Base-by-base conservation (phyloP, 2,888 invertebrate genomes). In the Bimastos eiseni region DNA sequence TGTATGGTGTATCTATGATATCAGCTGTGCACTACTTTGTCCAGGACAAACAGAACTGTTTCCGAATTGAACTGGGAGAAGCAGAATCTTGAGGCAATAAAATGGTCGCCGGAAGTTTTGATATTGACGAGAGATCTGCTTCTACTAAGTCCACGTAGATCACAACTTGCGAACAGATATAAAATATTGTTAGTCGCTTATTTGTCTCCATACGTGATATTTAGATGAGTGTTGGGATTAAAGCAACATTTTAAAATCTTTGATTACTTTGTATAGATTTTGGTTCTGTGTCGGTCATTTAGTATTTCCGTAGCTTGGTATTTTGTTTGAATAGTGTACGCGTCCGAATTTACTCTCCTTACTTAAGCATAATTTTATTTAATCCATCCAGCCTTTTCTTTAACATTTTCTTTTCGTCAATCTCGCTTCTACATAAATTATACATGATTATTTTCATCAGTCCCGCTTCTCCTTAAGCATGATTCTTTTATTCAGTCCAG, bases 91-190 rank as follows among this genome's bases (percentile, higher is more conserved):
- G 11, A 8, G 70, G n/a, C 30, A 70, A 70, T n/a, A 70, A 70
- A 70, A 70, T 70, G 70, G 70, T 70, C 70, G 70, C 70, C 70
- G 70, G 70, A 70, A 70, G 70, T 70, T 70, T 70, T 70, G n/a
- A 30, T 70, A 70, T 70, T n/a, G n/a, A 70, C 17, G n/a, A n/a
- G 30, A 70, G 70, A 70, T n/a, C n/a, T n/a, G n/a, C 30, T n/a
- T n/a, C 30, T 70, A 1, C 13, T 70, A 30, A 70, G 70, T 70
- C 70, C 70, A 70, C 70, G 70, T 70, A 70, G 70, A 70, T n/a
- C 30, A 70, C n/a, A 70, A 70, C 70, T n/a, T 70, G 70, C 70
- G n/a, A 13, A n/a, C n/a, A 70, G 30, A 70, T 70, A 70, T 70
- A 70, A 70, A 70, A 70, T 70, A 70, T 70, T 70, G 70, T 70